Base-by-base conservation (phyloP, 30 jellyfish, hydroid and myxozoan genomes). In the Pelagia noctiluca region DNA sequence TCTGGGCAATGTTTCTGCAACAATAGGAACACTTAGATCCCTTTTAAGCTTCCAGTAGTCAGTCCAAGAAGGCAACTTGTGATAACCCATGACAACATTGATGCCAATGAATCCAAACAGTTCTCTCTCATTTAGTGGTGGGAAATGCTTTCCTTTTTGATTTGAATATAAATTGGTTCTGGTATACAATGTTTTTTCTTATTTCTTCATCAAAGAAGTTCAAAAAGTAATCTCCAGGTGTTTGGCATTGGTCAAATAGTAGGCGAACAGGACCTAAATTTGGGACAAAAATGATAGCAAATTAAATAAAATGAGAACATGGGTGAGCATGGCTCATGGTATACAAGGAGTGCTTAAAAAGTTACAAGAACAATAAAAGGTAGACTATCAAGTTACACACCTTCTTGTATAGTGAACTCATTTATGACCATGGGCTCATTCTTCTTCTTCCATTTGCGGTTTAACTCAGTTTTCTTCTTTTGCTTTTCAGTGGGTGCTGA, bases 61-160 rank as follows among this genome's bases (percentile, higher is more conserved):
- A 4, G 70, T 63, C 90, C 71, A 61, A 18, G 83, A 63, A 37
- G 90, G 96, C 53, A 89, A 52, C 31, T 32, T 72, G 34, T 89
- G 96, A 64, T 83, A 89, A 0, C 96, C 97, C 97, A 89, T 82
- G 23, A 89, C 71, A 29, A 89, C 13, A 49, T 69, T 89, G 10
- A 82, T 71, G 24, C 93, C 96, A 35, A 89, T 23, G 89, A 89
- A 83, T 23, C 82, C 90, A 47, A 34, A 83, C 63, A 89, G 2
- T 47, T 74, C 97, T 42, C 62, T 18, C 28, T 37, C 46, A 46
- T 0, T 66, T 8, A 82, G 1, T 12, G 65, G 61, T 16, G 96
- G 32, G 3, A 86, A 19, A 22, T 36, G 35, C 53, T 32, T 42
- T 35, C 46, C 66, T 38, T 46, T 42, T 49, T 86, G 96, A 35